Conservation (phyloP, 1,140 invertebrate genomes). For the Neuroterus valhalla region DNA sequence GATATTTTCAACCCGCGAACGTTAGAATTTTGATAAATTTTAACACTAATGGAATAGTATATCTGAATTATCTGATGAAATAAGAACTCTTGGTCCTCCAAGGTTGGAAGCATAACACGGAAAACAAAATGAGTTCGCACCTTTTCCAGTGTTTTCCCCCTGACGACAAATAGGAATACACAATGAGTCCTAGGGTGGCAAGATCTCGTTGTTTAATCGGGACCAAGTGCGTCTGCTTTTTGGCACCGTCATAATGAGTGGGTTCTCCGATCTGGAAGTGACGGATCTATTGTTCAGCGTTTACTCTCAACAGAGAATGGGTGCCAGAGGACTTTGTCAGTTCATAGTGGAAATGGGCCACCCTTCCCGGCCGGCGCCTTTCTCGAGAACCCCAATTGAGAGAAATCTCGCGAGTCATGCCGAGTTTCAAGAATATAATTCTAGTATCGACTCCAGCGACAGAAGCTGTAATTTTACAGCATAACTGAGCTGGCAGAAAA, state of each 20-base stretch:
- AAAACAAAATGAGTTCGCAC: no score
- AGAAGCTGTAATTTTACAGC: not conserved
- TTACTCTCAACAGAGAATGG: not conserved
- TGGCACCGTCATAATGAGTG: conserved; percentile 25
- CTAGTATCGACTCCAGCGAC: not conserved
- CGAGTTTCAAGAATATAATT: conserved; percentile 12
- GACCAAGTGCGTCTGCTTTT: not conserved
- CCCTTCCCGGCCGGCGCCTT: not conserved
- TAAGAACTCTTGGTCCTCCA: no score
- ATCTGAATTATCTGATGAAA: no score
- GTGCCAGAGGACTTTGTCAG: conserved; percentile 11
- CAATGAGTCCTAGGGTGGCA: no score
- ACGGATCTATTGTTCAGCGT: conserved; percentile 37
- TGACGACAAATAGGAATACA: no score
- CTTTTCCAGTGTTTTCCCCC: no score
- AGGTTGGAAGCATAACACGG: no score
- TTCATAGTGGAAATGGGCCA: not conserved
- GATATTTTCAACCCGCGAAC: no score
- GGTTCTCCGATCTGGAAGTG: conserved; percentile 38
- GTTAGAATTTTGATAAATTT: no score
- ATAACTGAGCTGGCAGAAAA: conserved; percentile 8
- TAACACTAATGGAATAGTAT: no score
- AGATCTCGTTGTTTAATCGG: conserved; percentile 16
- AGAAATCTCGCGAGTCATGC: conserved; percentile 16
- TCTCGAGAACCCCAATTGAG: conserved; percentile 10